A percentile compares a stretch with the other conserved stretches of the same genome.
Evolutionary conservation across 2,888 invertebrate genomes (phyloP).

Genomic region (Tupiocoris notatus): DNA sequence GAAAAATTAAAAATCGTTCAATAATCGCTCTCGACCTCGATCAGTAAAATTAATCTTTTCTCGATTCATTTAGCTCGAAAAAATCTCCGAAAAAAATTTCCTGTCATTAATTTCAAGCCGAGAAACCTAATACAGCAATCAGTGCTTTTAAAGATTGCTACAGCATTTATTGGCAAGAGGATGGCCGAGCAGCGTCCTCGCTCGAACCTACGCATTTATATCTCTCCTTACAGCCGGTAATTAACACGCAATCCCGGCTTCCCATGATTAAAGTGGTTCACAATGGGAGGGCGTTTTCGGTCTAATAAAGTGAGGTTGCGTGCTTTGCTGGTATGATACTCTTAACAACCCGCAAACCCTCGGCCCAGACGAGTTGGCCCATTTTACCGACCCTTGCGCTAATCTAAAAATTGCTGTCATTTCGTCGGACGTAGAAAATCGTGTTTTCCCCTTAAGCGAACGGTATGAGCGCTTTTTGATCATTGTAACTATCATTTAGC

Average conservation of each 20-base stretch:
- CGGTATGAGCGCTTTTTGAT: no score
- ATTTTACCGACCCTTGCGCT: background rate
- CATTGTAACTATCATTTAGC: no score
- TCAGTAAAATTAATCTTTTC: no score
- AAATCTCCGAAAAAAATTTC: no score
- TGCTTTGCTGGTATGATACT: constrained; percentile 7
- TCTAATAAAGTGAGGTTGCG: constrained; percentile 1
- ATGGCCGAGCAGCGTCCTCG: no score
- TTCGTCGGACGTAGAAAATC: background rate
- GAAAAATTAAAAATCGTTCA: no score
- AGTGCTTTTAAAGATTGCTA: no score
- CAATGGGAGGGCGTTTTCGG: background rate
- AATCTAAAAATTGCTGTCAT: constrained; percentile 10
- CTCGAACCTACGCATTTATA: constrained; percentile 5
- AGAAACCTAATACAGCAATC: no score
- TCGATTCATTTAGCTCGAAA: no score
- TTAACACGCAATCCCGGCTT: constrained; percentile 22
- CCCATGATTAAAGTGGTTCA: constrained; percentile 8
- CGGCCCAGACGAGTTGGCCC: background rate
- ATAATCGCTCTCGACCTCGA: no score
- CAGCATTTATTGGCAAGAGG: no score
- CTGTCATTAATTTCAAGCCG: no score
- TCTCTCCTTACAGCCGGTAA: constrained; percentile 2
- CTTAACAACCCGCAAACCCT: background rate
- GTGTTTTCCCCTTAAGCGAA: background rate